phyloP scores from a whole-genome alignment of 2,888 invertebrate species.

The Drosophila niveifrons region DNA sequence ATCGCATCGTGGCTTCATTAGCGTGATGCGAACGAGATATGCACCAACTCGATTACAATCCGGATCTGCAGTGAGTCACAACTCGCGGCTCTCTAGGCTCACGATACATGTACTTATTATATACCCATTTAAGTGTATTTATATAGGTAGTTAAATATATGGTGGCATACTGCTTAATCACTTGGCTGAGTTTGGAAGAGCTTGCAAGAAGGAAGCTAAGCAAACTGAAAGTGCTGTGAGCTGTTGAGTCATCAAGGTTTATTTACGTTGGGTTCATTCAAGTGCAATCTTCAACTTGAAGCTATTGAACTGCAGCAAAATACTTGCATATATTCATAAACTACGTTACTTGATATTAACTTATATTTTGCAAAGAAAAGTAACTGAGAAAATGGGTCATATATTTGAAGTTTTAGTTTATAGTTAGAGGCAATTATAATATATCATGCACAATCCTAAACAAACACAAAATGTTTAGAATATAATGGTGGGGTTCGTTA shows the following conservation, averaged over 20 bases:
- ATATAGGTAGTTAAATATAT: conserved; percentile 8
- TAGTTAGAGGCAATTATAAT: not conserved
- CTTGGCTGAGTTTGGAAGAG: conserved; percentile 8
- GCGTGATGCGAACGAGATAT: conserved; percentile 9
- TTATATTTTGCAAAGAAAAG: not conserved
- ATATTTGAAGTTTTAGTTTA: not conserved
- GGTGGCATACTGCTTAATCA: conserved; percentile 30
- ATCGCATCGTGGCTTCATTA: conserved; percentile 37
- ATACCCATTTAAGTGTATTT: not conserved
- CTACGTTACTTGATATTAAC: not conserved
- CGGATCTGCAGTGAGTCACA: conserved; percentile 38
- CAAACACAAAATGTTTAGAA: too few relatives aligned
- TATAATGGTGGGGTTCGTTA: too few relatives aligned
- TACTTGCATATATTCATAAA: not conserved
- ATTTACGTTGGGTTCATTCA: conserved; percentile 18
- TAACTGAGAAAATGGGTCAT: not conserved
- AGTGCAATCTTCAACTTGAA: not conserved
- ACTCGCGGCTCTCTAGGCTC: conserved; percentile 4
- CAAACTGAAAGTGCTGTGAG: conserved; percentile 33
- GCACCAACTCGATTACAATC: conserved; percentile 23
- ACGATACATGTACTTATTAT: not conserved
- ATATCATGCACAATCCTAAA: not conserved
- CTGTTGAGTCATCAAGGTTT: conserved; percentile 38
- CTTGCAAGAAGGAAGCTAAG: conserved; percentile 30
- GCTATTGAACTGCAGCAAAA: not conserved